phyloP scores from a whole-genome alignment of 2,888 invertebrate genomes.

The Theodoxus fluviatilis region DNA sequence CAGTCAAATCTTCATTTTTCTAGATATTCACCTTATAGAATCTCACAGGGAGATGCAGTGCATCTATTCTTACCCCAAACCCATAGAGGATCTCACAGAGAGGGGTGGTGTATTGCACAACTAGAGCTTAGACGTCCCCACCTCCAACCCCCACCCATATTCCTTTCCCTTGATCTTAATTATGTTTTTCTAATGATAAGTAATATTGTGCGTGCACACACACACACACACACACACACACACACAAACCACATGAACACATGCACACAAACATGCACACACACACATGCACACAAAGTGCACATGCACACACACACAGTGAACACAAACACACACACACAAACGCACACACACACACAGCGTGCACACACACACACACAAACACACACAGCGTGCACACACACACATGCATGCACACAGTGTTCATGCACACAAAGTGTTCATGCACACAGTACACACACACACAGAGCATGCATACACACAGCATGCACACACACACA shows the following conservation, averaged over 20 bases:
- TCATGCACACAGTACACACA: conserved; percentile 22
- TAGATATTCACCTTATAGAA: no score
- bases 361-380: conserved; percentile 24
- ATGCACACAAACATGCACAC: neutral
- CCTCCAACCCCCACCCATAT: no score
- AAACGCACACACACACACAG: conserved; percentile 18
- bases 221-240: conserved; percentile 18
- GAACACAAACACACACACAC: neutral
- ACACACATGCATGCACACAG: conserved; percentile 16
- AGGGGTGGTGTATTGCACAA: no score
- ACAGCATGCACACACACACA: conserved; percentile 20
- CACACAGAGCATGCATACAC: conserved; percentile 24
- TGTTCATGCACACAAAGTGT: conserved; percentile 19
- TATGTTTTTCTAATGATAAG: no score
- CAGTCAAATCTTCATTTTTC: no score
- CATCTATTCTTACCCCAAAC: no score
- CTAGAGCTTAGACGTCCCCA: no score
- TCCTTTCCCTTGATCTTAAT: no score
- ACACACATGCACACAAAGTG: neutral
- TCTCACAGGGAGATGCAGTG: no score
- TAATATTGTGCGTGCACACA: neutral
- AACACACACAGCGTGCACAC: conserved; percentile 24
- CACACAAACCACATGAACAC: neutral
- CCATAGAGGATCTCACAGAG: no score
- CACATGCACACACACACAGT: neutral